A percentile compares a stretch with the other conserved stretches of the same genome.
These are phyloP conservation scores for Sminthopsis crassicaudata DNA, from an alignment of 2,113 vertebrate species.

Conservation along the genomic window DNA sequence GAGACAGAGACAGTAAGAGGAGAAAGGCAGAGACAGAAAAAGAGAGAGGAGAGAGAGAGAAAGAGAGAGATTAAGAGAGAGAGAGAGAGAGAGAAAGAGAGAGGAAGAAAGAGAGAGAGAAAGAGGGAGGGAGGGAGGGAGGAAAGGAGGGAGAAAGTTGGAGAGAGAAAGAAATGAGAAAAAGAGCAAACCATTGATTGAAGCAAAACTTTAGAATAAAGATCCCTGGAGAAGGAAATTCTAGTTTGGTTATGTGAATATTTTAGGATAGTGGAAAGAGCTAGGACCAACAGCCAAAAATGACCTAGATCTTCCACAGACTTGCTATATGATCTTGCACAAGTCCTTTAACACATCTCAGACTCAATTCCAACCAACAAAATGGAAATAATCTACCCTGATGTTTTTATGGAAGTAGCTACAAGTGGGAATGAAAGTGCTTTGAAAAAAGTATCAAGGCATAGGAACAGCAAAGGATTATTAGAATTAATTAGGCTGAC, in stretches of 20 bases:
- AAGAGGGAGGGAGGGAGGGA: too few species aligned
- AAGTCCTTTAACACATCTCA: neutral
- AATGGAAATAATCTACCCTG: neutral
- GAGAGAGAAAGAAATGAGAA: neutral
- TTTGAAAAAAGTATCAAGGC: conserved; percentile 39
- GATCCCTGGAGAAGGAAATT: conserved; percentile 43
- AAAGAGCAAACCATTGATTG: conserved; percentile 58
- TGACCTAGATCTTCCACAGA: neutral
- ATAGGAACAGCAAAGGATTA: conserved; percentile 8
- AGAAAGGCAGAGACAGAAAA: neutral
- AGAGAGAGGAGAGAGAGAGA: neutral
- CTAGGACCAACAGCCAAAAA: neutral
- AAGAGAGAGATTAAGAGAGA: neutral
- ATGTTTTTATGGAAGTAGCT: neutral
- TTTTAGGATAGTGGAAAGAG: conserved; percentile 9
- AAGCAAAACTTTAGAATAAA: conserved; percentile 65
- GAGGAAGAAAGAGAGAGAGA: too few species aligned
- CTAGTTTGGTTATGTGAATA: conserved; percentile 5
- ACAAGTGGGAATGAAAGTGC: neutral
- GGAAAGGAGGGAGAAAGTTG: too few species aligned
- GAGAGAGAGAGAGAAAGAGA: neutral
- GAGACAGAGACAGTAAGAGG: neutral
- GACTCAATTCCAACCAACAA: conserved; percentile 3
- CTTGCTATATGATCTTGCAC: neutral
- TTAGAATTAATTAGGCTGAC: conserved; percentile 53